These are phyloP conservation scores for Archegozetes longisetosus DNA, from an alignment of 1,140 invertebrate species.

Conservation along the genomic window DNA sequence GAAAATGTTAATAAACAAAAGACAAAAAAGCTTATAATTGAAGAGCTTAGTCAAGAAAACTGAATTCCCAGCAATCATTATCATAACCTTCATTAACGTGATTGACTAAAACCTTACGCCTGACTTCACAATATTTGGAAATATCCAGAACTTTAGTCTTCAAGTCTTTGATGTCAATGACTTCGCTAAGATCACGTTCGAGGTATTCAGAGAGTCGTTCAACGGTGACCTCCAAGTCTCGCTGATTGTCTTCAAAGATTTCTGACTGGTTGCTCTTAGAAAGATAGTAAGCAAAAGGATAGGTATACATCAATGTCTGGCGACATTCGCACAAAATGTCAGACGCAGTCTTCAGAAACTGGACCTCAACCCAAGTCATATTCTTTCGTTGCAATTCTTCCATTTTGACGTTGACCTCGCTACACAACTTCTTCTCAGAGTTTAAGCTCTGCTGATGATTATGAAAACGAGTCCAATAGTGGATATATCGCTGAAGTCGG, in stretches of 20 bases:
- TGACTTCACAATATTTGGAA: slow-evolving; percentile 82
- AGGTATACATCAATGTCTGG: slow-evolving; percentile 97
- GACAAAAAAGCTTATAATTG: no score
- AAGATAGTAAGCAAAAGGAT: slow-evolving; percentile 98
- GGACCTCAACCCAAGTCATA: slow-evolving; percentile 99
- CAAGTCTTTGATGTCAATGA: not conserved
- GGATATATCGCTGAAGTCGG: slow-evolving; percentile 95
- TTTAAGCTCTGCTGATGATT: slow-evolving; percentile 96
- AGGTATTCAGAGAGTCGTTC: slow-evolving; percentile 99
- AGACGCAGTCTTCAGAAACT: slow-evolving; percentile 91
- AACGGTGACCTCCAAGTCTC: slow-evolving; percentile 94
- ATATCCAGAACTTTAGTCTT: slow-evolving; percentile 6
- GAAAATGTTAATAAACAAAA: no score
- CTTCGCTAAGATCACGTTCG: slow-evolving; percentile 46
- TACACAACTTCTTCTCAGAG: slow-evolving; percentile 82
- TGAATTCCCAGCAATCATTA: slow-evolving; percentile 73
- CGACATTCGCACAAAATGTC: slow-evolving; percentile 82
- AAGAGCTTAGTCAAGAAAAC: not conserved
- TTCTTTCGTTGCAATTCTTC: slow-evolving; percentile 73
- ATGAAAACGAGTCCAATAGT: slow-evolving; percentile 99
- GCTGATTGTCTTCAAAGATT: slow-evolving; percentile 77
- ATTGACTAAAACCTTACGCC: slow-evolving; percentile 77
- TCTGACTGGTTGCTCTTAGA: slow-evolving; percentile 80
- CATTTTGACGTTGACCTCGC: slow-evolving; percentile 72
- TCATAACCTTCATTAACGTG: slow-evolving; percentile 96